Evolutionary conservation across 2,888 invertebrate genomes (phyloP).

Genomic region (Dendrolimus pini): DNA sequence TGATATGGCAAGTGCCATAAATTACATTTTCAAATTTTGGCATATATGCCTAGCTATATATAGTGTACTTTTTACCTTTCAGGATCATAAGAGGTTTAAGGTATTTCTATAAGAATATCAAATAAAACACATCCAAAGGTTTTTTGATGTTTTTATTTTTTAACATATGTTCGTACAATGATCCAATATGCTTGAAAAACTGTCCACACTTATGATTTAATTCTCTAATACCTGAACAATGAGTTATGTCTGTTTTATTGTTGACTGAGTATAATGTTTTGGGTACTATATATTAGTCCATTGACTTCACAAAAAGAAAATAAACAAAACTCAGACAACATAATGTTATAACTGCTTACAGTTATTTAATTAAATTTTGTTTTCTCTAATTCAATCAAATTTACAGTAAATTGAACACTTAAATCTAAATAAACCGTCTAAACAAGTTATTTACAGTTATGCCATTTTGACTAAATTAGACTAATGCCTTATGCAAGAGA

Average conservation of each 20-base stretch:
- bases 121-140: conserved; percentile 10
- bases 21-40: too few relatives aligned
- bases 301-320: conserved; percentile 22
- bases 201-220: conserved; percentile 50
- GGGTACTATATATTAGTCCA: conserved; percentile 64
- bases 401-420: conserved; percentile 71
- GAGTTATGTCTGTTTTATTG: conserved; percentile 26
- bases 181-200: conserved; percentile 66
- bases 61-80: too few relatives aligned
- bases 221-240: conserved; percentile 37
- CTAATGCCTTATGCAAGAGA: conserved; percentile 67
- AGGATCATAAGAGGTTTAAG: too few relatives aligned
- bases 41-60: too few relatives aligned
- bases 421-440: conserved; percentile 71
- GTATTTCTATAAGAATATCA: too few relatives aligned
- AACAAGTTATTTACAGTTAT: conserved; percentile 72
- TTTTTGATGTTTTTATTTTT: conserved; percentile 67
- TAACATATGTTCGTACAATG: conserved; percentile 73
- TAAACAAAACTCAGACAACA: too few relatives aligned
- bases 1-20: too few relatives aligned
- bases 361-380: conserved; percentile 23
- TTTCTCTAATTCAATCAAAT: conserved; percentile 64
- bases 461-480: conserved; percentile 70
- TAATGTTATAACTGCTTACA: not conserved
- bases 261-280: conserved; percentile 35